Evolutionary conservation across 2,113 vertebrate species (phyloP).

Genomic region (Pyrgilauda ruficollis): DNA sequence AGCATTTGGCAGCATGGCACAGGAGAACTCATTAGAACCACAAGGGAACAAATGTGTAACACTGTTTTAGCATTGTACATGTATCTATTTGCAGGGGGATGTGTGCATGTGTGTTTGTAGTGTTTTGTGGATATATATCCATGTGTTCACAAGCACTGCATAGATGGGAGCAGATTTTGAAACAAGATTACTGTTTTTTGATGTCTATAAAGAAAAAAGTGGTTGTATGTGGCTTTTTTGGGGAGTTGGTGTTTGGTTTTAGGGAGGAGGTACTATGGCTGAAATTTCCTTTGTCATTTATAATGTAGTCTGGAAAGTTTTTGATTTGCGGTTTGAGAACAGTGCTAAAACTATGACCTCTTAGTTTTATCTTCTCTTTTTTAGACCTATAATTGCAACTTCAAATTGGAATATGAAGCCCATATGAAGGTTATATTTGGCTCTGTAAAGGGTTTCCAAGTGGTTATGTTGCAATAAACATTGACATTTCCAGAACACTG

Average conservation of each 20-base stretch:
- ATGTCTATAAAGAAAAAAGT: background rate
- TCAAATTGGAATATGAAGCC: background rate
- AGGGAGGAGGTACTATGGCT: rapidly evolving
- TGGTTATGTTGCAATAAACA: background rate
- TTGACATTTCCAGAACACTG: background rate
- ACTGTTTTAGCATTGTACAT: rapidly evolving
- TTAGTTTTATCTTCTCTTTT: background rate
- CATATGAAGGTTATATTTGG: background rate
- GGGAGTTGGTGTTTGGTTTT: background rate
- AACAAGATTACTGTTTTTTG: background rate
- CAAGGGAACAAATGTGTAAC: background rate
- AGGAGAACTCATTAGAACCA: background rate
- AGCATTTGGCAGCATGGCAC: background rate
- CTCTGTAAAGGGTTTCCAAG: background rate
- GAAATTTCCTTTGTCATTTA: background rate
- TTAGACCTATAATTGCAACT: background rate
- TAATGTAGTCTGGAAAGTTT: background rate
- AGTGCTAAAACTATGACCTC: background rate
- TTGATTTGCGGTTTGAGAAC: background rate
- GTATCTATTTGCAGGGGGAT: rapidly evolving
- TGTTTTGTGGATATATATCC: rapidly evolving
- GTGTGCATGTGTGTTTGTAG: no score
- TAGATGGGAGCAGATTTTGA: background rate
- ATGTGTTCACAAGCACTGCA: rapidly evolving
- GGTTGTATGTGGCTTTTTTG: background rate